Conservation (phyloP, 2,888 invertebrate genomes). For the Druceiella hillmani region DNA sequence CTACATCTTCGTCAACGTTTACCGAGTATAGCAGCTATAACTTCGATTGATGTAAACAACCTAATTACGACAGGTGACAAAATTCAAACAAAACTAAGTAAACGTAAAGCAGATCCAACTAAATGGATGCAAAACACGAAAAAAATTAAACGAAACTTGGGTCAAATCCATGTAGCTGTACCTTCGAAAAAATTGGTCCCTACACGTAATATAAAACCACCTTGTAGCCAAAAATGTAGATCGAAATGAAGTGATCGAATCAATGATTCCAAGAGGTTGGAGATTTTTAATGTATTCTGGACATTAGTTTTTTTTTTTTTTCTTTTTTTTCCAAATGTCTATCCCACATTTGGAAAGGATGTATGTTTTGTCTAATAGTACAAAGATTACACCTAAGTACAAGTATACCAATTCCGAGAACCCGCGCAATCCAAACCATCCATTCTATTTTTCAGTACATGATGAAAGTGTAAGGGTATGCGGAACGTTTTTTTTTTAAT, state of each 20-base stretch:
- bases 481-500: too few relatives aligned
- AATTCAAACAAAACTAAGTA: conserved; percentile 8
- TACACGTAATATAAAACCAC: conserved; percentile 9
- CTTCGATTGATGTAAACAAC: conserved; percentile 10
- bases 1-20: conserved; percentile 10
- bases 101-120: conserved; percentile 11
- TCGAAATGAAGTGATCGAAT: conserved; percentile 2
- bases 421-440: too few relatives aligned
- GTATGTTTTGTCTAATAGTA: too few relatives aligned
- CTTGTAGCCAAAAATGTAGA: background rate
- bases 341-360: too few relatives aligned
- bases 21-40: conserved; percentile 8
- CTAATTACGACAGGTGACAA: conserved; percentile 4
- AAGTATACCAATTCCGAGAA: too few relatives aligned
- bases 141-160: conserved; percentile 11
- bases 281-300: too few relatives aligned
- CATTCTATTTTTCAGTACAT: too few relatives aligned
- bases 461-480: too few relatives aligned
- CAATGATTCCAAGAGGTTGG: too few relatives aligned
- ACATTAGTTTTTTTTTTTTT: too few relatives aligned
- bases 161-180: conserved; percentile 10
- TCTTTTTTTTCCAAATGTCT: too few relatives aligned
- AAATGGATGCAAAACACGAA: conserved; percentile 10
- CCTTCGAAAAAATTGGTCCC: conserved; percentile 11
- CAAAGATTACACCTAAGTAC: too few relatives aligned